Evolutionary conservation across 1,140 invertebrate genomes (phyloP), one percentile per base, ranked within the genome.

Genomic region (Heliothis subflexa): DNA sequence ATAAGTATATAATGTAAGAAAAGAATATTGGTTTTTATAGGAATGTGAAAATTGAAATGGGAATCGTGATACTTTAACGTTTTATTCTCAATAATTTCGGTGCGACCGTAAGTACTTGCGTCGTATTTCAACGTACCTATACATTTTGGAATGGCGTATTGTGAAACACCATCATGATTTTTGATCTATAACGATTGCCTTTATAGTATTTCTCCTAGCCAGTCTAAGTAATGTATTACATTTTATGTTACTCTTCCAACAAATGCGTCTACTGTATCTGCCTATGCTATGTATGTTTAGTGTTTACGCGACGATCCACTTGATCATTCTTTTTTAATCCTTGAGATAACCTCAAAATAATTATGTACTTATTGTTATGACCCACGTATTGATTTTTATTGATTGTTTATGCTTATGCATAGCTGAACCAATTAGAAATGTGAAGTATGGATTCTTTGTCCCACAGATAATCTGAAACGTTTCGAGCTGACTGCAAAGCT

Each of bases 401-500:
- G 57, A 54, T 25, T 59, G 50, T 54, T 55, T 40, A 50, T 61
- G 40, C 47, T 57, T 50, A 75, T 25, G 21, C 21, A 25, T 59
- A 40, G 33, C 33, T 45, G 11, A 4, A n/a, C 59, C 47, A 75
- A 75, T 62, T 54, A 52, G 59, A 75, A 45, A 59, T 28, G 16
- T 62, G 1, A 59, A 78, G 72, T 78, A 50, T 74, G 21, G 70
- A 75, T 81, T 80, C 83, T 86, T 84, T 89, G 82, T 81, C 68
- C 61, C 79, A 28, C 85, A 94, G 91, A 93, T 90, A 88, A 92
- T 88, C 86, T 91, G 86, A 91, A 91, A 92, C 89, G 87, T 87
- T 85, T 86, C 91, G 92, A 94, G 91, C 91, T 88, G 89, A 89
- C 92, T 92, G 92, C 88, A 85, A 92, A 94, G 90, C 90, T 93